phyloP scores from a whole-genome alignment of 2,888 invertebrate species.

The Sinelater perroti region DNA sequence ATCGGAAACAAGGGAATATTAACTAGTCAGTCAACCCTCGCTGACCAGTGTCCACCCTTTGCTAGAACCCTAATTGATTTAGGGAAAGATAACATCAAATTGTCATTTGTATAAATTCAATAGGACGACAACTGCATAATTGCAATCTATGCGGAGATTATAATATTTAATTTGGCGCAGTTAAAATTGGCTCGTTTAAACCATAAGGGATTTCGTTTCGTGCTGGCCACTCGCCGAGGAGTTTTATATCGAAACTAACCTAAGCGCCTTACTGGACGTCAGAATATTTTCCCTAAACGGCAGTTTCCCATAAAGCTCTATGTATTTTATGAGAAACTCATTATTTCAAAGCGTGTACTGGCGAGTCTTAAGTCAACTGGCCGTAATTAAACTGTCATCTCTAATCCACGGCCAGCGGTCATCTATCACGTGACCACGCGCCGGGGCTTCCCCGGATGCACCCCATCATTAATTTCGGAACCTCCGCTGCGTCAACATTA shows the following conservation, averaged over 20 bases:
- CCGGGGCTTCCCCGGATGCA: slow-evolving; percentile 51
- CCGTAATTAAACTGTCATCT: slow-evolving; percentile 59
- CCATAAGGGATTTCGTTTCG: too few species aligned
- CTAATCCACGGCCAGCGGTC: slow-evolving; percentile 56
- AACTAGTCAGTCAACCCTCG: slow-evolving; percentile 31
- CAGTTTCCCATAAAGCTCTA: slow-evolving; percentile 30
- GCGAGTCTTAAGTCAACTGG: slow-evolving; percentile 39
- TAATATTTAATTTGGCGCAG: too few species aligned
- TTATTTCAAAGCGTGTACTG: slow-evolving; percentile 35
- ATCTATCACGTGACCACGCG: slow-evolving; percentile 59
- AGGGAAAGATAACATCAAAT: slow-evolving; percentile 30
- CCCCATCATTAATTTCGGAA: slow-evolving; percentile 55
- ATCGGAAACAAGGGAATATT: slow-evolving; percentile 34
- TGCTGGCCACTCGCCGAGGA: too few species aligned
- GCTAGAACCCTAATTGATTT: slow-evolving; percentile 32
- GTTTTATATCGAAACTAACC: slow-evolving; percentile 12
- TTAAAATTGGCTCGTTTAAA: too few species aligned
- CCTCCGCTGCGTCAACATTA: slow-evolving; percentile 40
- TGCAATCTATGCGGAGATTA: background rate
- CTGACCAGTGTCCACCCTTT: slow-evolving; percentile 32
- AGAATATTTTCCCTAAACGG: slow-evolving; percentile 17
- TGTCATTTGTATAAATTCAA: slow-evolving; percentile 17
- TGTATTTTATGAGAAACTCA: slow-evolving; percentile 37
- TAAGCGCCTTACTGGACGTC: slow-evolving; percentile 18
- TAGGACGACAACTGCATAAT: too few species aligned